Conservation (phyloP, 2,888 invertebrate species). For the Cataglyphis livida region DNA sequence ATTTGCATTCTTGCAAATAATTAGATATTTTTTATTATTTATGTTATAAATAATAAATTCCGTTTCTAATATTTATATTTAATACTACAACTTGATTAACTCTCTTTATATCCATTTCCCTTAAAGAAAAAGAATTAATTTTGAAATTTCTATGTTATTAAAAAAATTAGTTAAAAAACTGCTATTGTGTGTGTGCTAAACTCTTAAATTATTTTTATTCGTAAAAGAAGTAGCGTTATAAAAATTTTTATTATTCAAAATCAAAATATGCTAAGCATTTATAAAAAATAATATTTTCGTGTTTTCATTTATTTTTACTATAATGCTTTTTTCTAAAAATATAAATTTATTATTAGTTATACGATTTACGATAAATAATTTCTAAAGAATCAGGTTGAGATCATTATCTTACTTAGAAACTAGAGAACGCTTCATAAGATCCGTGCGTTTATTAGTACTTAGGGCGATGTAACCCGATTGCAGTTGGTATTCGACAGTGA, state of each 20-base stretch:
- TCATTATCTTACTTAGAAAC: slow-evolving; percentile 7
- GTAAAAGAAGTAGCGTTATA: background rate
- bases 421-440: slow-evolving; percentile 25
- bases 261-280: background rate
- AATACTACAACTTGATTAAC: background rate
- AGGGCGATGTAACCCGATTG: slow-evolving; percentile 26
- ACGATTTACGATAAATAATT: background rate
- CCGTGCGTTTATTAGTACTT: slow-evolving; percentile 45
- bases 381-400: background rate
- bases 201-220: slow-evolving; percentile 2
- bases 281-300: background rate
- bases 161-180: background rate
- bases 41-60: background rate
- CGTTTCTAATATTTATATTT: background rate
- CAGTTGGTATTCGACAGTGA: slow-evolving; percentile 49
- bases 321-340: background rate
- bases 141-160: background rate
- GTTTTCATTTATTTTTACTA: background rate
- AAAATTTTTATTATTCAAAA: background rate
- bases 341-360: background rate
- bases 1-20: background rate
- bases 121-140: background rate
- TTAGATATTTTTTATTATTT: background rate
- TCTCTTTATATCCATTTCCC: background rate
- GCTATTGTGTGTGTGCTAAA: background rate